These are phyloP conservation scores for Stenotaenia linearis DNA, from an alignment of 2,888 invertebrate species.

Conservation along the genomic window DNA sequence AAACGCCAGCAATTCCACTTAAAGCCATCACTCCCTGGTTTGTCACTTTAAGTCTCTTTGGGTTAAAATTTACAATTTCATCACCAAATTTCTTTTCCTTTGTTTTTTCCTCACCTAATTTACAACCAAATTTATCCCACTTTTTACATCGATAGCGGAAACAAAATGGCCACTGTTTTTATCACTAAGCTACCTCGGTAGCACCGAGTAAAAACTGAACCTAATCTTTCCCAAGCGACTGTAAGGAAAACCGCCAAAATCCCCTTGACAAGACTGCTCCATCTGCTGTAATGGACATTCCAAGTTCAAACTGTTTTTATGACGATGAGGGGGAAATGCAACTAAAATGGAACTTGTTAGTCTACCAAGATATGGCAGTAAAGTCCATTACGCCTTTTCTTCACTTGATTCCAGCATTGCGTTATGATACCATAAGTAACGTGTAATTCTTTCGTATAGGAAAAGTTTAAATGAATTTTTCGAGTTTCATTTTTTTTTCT, in stretches of 20 bases:
- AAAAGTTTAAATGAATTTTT: no score
- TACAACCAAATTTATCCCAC: conserved; percentile 1
- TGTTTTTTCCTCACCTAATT: neutral
- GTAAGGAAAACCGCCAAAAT: neutral
- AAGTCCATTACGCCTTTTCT: neutral
- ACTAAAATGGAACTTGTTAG: conserved; percentile 19
- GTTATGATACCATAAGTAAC: neutral
- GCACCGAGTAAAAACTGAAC: neutral
- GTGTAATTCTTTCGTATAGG: no score
- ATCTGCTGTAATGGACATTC: conserved; percentile 19
- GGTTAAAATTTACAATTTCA: conserved; percentile 12
- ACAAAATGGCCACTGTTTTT: conserved; percentile 13
- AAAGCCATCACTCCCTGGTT: neutral
- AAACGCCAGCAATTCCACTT: conserved; percentile 7
- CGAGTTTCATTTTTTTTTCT: no score
- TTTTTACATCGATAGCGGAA: neutral
- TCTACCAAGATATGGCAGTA: neutral
- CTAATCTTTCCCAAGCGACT: neutral
- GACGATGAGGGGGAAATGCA: conserved; percentile 6
- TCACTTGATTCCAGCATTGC: neutral
- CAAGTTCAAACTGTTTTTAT: conserved; percentile 19
- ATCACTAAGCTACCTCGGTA: neutral
- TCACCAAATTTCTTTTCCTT: neutral
- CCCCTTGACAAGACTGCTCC: conserved; percentile 15
- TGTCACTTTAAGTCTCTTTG: conserved; percentile 1